phyloP scores from a whole-genome alignment of 1,140 invertebrate species.

The Zaprionus ornatus region DNA sequence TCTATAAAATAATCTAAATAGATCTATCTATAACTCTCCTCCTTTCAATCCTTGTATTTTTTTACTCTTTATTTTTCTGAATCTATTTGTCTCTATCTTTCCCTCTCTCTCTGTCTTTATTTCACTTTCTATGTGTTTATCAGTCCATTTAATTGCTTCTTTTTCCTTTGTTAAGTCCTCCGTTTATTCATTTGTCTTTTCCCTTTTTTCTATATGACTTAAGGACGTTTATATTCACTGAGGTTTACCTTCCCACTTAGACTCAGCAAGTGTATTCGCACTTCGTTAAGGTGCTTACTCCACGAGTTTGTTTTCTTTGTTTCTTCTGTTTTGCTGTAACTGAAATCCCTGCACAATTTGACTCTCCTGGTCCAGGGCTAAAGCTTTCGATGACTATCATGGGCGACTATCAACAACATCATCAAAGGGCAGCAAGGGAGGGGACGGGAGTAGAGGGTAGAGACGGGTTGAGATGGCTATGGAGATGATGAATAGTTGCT shows the following conservation, averaged over 20 bases:
- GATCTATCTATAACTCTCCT: no score
- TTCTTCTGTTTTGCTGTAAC: conserved; percentile 1
- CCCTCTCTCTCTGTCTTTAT: background rate
- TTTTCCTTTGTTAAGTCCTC: no score
- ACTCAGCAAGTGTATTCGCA: conserved; percentile 11
- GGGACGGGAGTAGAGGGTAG: background rate
- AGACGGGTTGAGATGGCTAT: background rate
- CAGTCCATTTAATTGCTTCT: no score
- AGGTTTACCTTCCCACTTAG: background rate
- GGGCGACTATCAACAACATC: conserved; percentile 77
- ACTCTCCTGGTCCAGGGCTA: conserved; percentile 35
- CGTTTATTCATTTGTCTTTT: no score
- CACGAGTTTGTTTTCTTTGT: conserved; percentile 2
- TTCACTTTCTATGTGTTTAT: background rate
- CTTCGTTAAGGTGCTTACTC: background rate
- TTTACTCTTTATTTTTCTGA: no score
- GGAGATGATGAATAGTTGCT: conserved; percentile 52
- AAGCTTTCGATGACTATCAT: conserved; percentile 69
- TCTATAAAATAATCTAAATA: background rate
- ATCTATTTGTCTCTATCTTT: background rate
- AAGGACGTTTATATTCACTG: no score
- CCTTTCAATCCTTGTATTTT: no score
- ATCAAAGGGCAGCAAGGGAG: conserved; percentile 65
- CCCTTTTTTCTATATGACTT: no score
- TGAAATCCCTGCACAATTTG: conserved; percentile 42